These are phyloP conservation scores for Catalaphyllia jardinei DNA, from an alignment of 64 coral and sea anemone species.

Conservation along the genomic window DNA sequence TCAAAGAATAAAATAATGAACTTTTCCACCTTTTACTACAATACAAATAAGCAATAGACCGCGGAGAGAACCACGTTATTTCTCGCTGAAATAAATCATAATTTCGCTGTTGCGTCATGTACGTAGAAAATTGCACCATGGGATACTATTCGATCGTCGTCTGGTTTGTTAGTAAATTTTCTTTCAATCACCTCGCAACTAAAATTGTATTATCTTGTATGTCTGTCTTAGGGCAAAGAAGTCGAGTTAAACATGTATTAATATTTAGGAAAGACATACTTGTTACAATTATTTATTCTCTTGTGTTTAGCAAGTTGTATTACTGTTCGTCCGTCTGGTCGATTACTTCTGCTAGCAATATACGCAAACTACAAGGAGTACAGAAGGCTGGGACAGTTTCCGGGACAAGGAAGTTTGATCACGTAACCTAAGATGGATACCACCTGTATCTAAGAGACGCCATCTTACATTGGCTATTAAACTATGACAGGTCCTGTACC, in stretches of 20 bases:
- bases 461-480: neutral
- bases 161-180: too few species aligned
- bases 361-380: neutral
- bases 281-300: neutral
- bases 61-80: too few species aligned
- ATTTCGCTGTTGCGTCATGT: too few species aligned
- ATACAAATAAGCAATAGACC: too few species aligned
- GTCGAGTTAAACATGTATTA: slow-evolving; percentile 13
- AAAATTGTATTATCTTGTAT: neutral
- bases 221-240: neutral
- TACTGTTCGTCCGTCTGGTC: too few species aligned
- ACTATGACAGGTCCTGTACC: neutral
- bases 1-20: too few species aligned
- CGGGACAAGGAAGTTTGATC: neutral
- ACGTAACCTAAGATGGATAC: neutral
- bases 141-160: too few species aligned
- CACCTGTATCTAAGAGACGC: neutral
- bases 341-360: too few species aligned
- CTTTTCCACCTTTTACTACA: too few species aligned
- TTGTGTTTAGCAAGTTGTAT: neutral
- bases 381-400: neutral
- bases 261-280: slow-evolving; percentile 17
- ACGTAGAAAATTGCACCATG: too few species aligned
- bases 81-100: too few species aligned
- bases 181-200: too few species aligned